Evolutionary conservation across 2,888 invertebrate genomes (phyloP), one percentile per base, ranked within the genome.

Genomic region (Muscina levida): DNA sequence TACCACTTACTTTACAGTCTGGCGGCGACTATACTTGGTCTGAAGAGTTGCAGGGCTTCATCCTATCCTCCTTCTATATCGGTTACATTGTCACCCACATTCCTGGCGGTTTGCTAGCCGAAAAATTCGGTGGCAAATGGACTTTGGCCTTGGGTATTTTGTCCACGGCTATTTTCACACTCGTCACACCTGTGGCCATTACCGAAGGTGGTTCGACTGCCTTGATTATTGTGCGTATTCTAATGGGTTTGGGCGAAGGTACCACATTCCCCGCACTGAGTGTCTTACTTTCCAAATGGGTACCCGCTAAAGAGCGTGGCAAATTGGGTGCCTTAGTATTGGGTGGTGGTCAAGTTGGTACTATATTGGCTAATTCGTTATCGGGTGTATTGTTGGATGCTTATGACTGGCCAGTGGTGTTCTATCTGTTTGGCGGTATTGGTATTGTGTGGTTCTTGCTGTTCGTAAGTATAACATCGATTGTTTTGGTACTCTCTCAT

Each of bases 161-260:
- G 1, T 94, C 94, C 11, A 96, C 97, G 0, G 96, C 96, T 0
- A 88, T 97, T 11, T 95, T 97, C 85, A 97, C 97, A 0, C 87
- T 97, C 1, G 86, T 97, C 0, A 97, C 97, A 0, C 97, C 97
- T 0, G 87, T 94, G 84, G 93, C 94, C 8, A 95, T 96, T 1
- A 90, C 91, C 3, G 73, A 89, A 0, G 90, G 95, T 0, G 95
- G 93, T 13, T 93, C 94, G 6, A 93, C 92, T 0, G 93, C 94
- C 22, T 91, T 97, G n/a, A 94, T 97, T 51, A 91, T 93, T 13
- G 88, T 96, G 11, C 92, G 97, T 79, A 93, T 96, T 0, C 86
- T 96, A 2, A 96, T 96, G 92, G 97, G 97, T 48, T 91, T 97
- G 1, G 96, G 96, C 79, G 96, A 97, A 92, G 96, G 96, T 26